Evolutionary conservation across 2,113 vertebrate genomes (phyloP).

Genomic region (Neodon shergylaensis): DNA sequence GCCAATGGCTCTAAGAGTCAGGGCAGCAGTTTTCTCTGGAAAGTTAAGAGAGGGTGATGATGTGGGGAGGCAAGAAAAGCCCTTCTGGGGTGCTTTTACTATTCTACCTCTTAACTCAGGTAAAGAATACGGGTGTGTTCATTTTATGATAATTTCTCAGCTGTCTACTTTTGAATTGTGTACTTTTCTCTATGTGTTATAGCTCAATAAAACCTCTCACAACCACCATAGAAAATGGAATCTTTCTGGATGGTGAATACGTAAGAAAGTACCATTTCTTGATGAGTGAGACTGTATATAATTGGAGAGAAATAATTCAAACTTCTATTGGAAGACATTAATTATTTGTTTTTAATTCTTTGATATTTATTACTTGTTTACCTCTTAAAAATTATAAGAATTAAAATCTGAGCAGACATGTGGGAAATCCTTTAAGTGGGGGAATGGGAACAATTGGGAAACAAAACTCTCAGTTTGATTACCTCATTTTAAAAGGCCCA

Average conservation of each 20-base stretch:
- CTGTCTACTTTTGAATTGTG: not conserved
- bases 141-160: not conserved
- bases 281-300: not conserved
- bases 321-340: not conserved
- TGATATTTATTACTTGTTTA: not conserved
- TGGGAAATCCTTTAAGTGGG: not conserved
- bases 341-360: not conserved
- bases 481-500: not conserved
- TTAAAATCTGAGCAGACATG: not conserved
- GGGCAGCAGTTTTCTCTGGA: not conserved
- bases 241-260: not conserved
- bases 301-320: not conserved
- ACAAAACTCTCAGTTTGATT: not conserved
- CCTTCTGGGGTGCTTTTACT: not conserved
- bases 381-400: not conserved
- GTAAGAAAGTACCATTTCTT: not conserved
- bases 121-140: not conserved
- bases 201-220: constrained; percentile 49
- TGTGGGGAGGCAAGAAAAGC: not conserved
- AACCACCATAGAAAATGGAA: not conserved
- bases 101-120: not conserved
- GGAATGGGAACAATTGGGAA: not conserved
- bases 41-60: not conserved
- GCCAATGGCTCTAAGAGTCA: not conserved
- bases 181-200: not conserved